Evolutionary conservation across 2,113 vertebrate genomes (phyloP), one percentile per base, ranked within the genome.

Genomic region (Phocoena sinus): DNA sequence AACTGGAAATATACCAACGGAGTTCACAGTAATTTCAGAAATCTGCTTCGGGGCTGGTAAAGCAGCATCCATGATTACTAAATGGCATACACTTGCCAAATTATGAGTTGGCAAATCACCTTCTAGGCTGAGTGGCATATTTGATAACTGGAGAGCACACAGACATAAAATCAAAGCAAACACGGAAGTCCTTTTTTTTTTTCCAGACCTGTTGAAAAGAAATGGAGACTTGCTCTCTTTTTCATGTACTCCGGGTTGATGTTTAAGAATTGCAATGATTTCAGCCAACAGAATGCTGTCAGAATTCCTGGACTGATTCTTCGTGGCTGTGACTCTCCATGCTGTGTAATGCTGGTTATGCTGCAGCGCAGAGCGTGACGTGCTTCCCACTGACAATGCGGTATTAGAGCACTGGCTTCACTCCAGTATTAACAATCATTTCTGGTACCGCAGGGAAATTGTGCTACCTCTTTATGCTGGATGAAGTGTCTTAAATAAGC

Each of bases 401-500:
- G 33, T 82, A 8, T 74, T n/a, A 76, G 60, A 94, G 8, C 53
- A 8, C 17, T 56, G 56, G 33, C 91, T 96, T 96, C 33, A 56
- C 28, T 60, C 15, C 33, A 91, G 3, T 31, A 63, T n/a, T 63
- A 90, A 76, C 0, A 62, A 79, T 77, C 0, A 0, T 90, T 97
- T 50, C 77, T 82, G 84, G 89, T 20, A 33, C 81, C 8, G 0
- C 2, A 50, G 77, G 60, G 93, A 97, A 97, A 91, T 12, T 9
- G 8, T 70, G 92, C 67, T 80, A 62, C 90, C 60, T 81, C 56
- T 96, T 91, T 90, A 67, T 3, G 8, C 47, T 91, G 36, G 73
- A 96, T 79, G 90, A 50, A 92, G 44, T 95, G 73, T 94, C 77
- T 88, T 89, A 97, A 96, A 97, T 7, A 93, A 86, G 47, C 63